Percentiles rank a stretch among this genome's conserved stretches.
Conservation (phyloP, 2,888 invertebrate species). For the Emmelina monodactyla region DNA sequence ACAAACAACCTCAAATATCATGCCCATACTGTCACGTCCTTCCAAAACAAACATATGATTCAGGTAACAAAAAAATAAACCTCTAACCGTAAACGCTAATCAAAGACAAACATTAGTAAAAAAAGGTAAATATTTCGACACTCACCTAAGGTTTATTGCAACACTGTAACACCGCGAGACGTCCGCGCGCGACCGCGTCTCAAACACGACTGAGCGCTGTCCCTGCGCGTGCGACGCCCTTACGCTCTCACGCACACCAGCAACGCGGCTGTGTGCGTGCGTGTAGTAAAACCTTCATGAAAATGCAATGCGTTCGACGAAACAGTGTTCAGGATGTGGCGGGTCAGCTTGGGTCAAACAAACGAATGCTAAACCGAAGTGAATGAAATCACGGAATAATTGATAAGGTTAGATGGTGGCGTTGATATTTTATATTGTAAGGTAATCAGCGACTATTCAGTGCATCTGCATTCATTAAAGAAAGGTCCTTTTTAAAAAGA, state of each 20-base stretch:
- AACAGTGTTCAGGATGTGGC: constrained; percentile 22
- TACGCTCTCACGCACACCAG: constrained; percentile 27
- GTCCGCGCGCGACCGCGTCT: constrained; percentile 30
- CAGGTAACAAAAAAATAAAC: not conserved
- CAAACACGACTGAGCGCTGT: constrained; percentile 32
- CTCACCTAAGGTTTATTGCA: constrained; percentile 31
- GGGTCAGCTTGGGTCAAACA: constrained; percentile 1
- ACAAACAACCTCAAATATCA: not conserved
- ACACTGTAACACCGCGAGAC: too few species aligned
- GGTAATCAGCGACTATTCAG: too few species aligned
- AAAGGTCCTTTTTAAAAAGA: too few species aligned
- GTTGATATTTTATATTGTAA: too few species aligned
- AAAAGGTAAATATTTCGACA: constrained; percentile 25
- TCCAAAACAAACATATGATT: not conserved
- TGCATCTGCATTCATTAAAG: too few species aligned
- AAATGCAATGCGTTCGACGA: constrained; percentile 39
- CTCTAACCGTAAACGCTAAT: constrained; percentile 24
- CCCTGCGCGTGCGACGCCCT: constrained; percentile 55
- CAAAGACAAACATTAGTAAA: constrained; percentile 27
- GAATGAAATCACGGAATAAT: too few species aligned
- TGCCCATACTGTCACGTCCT: not conserved
- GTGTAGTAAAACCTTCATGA: constrained; percentile 41
- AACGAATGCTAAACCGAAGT: too few species aligned
- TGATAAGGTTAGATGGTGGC: too few species aligned
- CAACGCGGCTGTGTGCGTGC: constrained; percentile 18